Conservation (phyloP, 2,888 invertebrate genomes). For the Drosophila diplacantha region DNA sequence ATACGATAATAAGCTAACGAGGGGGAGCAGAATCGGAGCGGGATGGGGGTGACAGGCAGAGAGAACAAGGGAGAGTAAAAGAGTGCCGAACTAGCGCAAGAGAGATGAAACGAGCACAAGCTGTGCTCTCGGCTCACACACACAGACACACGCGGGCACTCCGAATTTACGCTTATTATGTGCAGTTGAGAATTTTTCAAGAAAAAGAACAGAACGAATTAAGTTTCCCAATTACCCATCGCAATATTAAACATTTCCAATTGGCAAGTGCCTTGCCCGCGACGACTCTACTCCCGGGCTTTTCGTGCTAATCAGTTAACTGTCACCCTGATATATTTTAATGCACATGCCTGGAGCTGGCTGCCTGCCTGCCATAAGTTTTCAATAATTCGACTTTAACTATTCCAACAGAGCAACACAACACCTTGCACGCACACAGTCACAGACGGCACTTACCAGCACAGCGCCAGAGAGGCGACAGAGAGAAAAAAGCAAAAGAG, state of each 20-base stretch:
- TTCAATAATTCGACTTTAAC: conserved; percentile 36
- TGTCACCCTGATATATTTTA: conserved; percentile 2
- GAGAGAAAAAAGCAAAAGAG: conserved; percentile 37
- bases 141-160: conserved; percentile 16
- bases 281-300: background rate
- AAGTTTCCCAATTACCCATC: conserved; percentile 23
- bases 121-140: conserved; percentile 36
- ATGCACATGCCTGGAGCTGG: conserved; percentile 15
- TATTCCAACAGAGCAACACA: conserved; percentile 52
- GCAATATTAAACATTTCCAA: conserved; percentile 7
- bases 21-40: background rate
- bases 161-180: conserved; percentile 67
- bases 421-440: conserved; percentile 60
- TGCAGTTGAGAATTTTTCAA: conserved; percentile 69
- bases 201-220: conserved; percentile 44
- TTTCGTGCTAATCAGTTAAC: conserved; percentile 15
- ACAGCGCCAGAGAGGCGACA: conserved; percentile 28
- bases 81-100: background rate
- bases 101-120: conserved; percentile 46
- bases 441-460: conserved; percentile 34
- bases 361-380: conserved; percentile 23
- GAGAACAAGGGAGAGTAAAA: conserved; percentile 18
- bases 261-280: conserved; percentile 6
- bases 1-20: conserved; percentile 30
- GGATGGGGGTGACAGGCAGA: conserved; percentile 10